Conservation (phyloP, 2,113 vertebrate genomes). For the Lepidothrix coronata region DNA sequence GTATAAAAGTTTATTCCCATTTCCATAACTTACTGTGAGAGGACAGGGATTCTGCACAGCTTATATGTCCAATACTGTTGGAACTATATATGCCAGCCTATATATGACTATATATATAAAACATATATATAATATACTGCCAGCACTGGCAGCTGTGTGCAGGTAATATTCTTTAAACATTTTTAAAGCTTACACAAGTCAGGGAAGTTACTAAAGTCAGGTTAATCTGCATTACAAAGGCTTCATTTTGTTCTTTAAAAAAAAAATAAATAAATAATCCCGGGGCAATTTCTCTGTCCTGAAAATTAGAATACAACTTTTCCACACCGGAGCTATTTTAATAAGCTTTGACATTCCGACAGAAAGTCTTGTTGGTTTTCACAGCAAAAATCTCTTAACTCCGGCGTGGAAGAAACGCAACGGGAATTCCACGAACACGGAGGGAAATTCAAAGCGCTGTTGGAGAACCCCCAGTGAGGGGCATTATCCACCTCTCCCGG, state of each 20-base stretch:
- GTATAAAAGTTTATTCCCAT: neutral
- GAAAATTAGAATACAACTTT: neutral
- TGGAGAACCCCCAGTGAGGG: no score
- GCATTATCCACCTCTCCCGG: no score
- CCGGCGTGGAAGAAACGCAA: neutral
- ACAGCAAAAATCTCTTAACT: accelerated
- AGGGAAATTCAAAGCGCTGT: neutral
- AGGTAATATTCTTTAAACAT: neutral
- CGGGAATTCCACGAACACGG: accelerated
- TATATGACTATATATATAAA: no score
- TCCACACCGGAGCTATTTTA: neutral
- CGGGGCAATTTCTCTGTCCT: neutral
- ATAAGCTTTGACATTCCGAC: neutral
- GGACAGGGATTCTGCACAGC: neutral
- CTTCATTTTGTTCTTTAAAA: neutral
- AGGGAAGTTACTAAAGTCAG: neutral
- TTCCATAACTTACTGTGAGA: neutral
- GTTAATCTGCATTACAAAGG: no score
- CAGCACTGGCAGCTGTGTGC: neutral
- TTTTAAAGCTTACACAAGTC: neutral
- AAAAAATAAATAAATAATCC: neutral
- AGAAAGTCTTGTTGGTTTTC: neutral
- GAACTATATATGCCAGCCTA: no score
- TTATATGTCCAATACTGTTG: accelerated
- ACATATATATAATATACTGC: no score